Evolutionary conservation across 2,113 vertebrate genomes (phyloP), one percentile per base, ranked within the genome.

Genomic region (Uria lomvia): DNA sequence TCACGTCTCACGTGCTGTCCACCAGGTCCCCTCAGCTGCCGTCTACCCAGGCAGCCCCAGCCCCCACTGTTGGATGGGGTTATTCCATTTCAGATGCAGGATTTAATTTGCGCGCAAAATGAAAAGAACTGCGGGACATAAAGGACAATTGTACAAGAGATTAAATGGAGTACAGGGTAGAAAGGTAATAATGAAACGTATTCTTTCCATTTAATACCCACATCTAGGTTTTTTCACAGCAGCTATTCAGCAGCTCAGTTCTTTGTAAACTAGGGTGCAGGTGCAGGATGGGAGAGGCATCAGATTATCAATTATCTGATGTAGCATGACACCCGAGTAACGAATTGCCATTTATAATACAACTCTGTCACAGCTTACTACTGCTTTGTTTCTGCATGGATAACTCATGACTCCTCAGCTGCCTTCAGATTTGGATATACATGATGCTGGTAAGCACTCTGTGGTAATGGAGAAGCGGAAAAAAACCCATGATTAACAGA

Each of bases 251-350:
- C 73, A 92, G 34, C 24, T 75, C 56, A 68, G 56, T 43, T 84
- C 65, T 75, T 81, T 60, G 49, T 36, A 73, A 79, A 18, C 30
- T 26, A 40, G 18, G 45, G 53, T 76, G 38, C 65, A 80, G 68
- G 38, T 84, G 77, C 47, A 71, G 56, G 66, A 78, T 24, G 42
- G 78, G 47, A 91, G 50, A 93, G 20, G 55, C 58, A 92, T 83
- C 75, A 90, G n/a, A 65, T 90, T 88, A 79, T 76, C 81, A 93
- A 75, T 86, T 90, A 84, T 53, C 67, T 83, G 53, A 90, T 81
- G 43, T 13, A 90, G 77, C 56, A 75, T 8, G 77, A 76, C 22
- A 42, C 12, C 38, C 3, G 1, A 93, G 63, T n/a, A 86, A 91
- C 0, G 0, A 85, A 90, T 71, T 2, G 6, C 53, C 91, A 79